A percentile compares a stretch with the other conserved stretches of the same genome.
phyloP scores from a whole-genome alignment of 64 coral and sea anemone species.

The Cladopsammia gracilis region DNA sequence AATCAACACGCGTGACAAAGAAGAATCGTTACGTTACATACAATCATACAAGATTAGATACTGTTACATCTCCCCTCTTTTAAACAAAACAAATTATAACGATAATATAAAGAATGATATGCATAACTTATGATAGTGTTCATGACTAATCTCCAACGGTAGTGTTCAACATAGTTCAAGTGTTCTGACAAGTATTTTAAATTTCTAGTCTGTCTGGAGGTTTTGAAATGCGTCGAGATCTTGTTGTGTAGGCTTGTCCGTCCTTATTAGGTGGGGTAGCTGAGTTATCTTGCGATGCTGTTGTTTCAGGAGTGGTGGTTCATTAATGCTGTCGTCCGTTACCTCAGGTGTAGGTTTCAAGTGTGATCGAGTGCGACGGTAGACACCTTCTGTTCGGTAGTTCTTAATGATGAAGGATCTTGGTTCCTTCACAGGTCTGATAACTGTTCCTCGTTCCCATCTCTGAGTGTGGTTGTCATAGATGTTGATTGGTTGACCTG shows the following conservation, averaged over 20 bases:
- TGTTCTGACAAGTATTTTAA: too few relatives aligned
- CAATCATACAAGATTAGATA: neutral
- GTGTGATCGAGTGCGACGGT: slow-evolving; percentile 38
- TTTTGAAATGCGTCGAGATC: slow-evolving; percentile 37
- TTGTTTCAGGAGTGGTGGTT: slow-evolving; percentile 20
- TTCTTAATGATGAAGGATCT: too few relatives aligned
- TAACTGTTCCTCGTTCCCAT: too few relatives aligned
- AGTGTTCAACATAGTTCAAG: slow-evolving; percentile 20
- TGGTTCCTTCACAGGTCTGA: too few relatives aligned
- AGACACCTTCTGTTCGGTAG: slow-evolving; percentile 34
- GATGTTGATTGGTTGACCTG: too few relatives aligned
- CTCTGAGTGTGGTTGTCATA: too few relatives aligned
- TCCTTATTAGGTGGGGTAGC: slow-evolving; percentile 6
- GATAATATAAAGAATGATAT: neutral
- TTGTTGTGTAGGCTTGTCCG: slow-evolving; percentile 1
- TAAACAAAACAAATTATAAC: neutral
- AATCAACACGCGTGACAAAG: neutral
- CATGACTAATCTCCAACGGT: too few relatives aligned
- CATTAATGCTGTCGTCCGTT: neutral
- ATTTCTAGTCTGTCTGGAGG: slow-evolving; percentile 48
- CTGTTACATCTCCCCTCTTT: neutral
- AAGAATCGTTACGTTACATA: neutral
- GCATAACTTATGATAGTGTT: slow-evolving; percentile 3
- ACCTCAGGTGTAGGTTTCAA: slow-evolving; percentile 5
- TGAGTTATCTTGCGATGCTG: slow-evolving; percentile 1